Conservation (phyloP, 1,140 invertebrate species). For the Megalonaias nervosa region DNA sequence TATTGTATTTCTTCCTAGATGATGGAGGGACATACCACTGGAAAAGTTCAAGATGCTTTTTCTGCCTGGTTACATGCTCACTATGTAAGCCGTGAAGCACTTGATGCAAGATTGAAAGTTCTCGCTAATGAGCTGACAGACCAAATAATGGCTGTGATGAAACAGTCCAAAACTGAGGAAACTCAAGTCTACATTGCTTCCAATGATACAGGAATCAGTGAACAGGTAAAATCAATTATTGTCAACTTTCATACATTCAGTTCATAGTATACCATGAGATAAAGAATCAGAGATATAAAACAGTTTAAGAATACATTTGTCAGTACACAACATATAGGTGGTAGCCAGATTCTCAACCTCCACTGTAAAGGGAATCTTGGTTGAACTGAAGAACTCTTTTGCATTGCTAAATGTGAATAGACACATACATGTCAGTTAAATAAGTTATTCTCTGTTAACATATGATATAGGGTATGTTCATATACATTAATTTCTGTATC, state of each 20-base stretch:
- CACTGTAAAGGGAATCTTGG: no score
- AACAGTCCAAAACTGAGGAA: slow-evolving; percentile 32
- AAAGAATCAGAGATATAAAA: no score
- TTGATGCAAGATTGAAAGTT: slow-evolving; percentile 68
- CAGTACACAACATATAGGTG: no score
- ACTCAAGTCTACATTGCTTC: slow-evolving; percentile 4
- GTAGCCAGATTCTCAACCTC: no score
- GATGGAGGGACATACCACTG: slow-evolving; percentile 43
- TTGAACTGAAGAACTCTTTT: no score
- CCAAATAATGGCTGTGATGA: slow-evolving; percentile 48
- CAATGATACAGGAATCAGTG: slow-evolving; percentile 21
- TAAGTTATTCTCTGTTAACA: not conserved
- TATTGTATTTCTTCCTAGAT: slow-evolving; percentile 26
- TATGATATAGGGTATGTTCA: not conserved
- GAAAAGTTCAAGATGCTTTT: slow-evolving; percentile 55
- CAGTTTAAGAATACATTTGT: no score
- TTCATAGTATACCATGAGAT: not conserved
- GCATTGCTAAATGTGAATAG: not conserved
- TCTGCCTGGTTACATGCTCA: slow-evolving; percentile 70
- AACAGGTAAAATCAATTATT: slow-evolving; percentile 19
- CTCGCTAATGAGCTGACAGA: slow-evolving; percentile 65
- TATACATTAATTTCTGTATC: no score
- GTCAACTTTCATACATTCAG: not conserved
- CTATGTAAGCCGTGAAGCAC: slow-evolving; percentile 72
- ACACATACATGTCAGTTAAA: not conserved